A percentile compares a stretch with the other conserved stretches of the same genome.
Evolutionary conservation across 64 coral and sea anemone genomes (phyloP).

Genomic region (Montipora efflorescens): DNA sequence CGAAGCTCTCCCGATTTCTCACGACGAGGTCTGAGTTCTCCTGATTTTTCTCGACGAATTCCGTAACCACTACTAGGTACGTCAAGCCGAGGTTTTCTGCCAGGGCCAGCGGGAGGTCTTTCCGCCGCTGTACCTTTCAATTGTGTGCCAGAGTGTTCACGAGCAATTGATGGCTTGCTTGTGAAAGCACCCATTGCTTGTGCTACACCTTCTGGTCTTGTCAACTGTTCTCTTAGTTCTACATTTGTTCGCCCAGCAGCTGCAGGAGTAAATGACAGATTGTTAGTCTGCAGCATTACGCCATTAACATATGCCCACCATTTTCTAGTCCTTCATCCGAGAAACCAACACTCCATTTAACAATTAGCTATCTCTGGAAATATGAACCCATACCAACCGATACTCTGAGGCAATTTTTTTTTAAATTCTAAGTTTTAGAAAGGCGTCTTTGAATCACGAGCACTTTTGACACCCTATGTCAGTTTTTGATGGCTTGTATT

Average conservation of each 20-base stretch:
- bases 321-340: too few species aligned
- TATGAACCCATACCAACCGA: too few species aligned
- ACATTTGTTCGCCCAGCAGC: slow-evolving; percentile 82
- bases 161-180: slow-evolving; percentile 41
- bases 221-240: slow-evolving; percentile 68
- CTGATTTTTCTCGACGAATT: slow-evolving; percentile 85
- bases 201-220: slow-evolving; percentile 23
- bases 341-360: too few species aligned
- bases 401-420: too few species aligned
- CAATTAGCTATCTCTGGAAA: too few species aligned
- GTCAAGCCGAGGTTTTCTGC: slow-evolving; percentile 59
- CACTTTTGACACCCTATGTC: too few species aligned
- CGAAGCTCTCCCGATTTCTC: slow-evolving; percentile 64
- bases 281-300: background rate
- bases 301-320: too few species aligned
- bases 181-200: slow-evolving; percentile 67
- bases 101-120: slow-evolving; percentile 40
- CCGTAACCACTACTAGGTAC: slow-evolving; percentile 85
- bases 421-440: too few species aligned
- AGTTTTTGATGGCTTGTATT: too few species aligned
- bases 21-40: slow-evolving; percentile 60
- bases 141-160: slow-evolving; percentile 31
- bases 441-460: too few species aligned
- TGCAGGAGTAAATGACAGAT: background rate
- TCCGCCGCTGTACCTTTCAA: slow-evolving; percentile 25